A percentile compares a stretch with the other conserved stretches of the same genome.
Conservation (phyloP, 2,797 vertebrate genomes). For the Ataeniobius toweri region DNA sequence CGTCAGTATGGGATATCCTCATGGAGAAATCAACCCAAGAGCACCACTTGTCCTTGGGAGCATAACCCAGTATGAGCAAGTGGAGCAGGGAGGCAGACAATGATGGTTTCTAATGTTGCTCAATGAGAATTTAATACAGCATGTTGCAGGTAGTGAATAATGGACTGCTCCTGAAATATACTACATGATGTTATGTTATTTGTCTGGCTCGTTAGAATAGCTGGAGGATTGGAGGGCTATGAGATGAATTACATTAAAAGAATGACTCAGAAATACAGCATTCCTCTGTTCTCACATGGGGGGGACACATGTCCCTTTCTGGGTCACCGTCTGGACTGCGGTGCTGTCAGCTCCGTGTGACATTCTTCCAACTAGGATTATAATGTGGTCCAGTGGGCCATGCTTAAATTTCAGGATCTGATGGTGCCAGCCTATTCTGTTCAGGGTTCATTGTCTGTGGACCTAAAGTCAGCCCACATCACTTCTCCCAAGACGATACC, state of each 20-base stretch:
- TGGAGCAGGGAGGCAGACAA: constrained; percentile 28
- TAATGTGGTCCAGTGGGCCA: constrained; percentile 42
- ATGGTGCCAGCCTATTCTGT: constrained; percentile 58
- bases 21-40: constrained; percentile 58
- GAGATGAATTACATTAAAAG: constrained; percentile 52
- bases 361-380: constrained; percentile 50
- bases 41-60: constrained; percentile 65
- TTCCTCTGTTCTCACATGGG: constrained; percentile 18
- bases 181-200: constrained; percentile 40
- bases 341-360: constrained; percentile 37
- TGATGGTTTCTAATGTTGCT: constrained; percentile 25
- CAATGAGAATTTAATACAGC: constrained; percentile 52
- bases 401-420: constrained; percentile 41
- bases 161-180: constrained; percentile 42
- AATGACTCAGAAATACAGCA: constrained; percentile 24
- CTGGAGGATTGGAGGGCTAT: constrained; percentile 48
- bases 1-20: constrained; percentile 62
- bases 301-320: constrained; percentile 37
- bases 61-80: constrained; percentile 36
- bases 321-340: constrained; percentile 53
- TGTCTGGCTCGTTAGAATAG: constrained; percentile 34
- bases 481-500: constrained; percentile 63
- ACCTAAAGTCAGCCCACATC: constrained; percentile 61
- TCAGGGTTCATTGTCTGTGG: constrained; percentile 53
- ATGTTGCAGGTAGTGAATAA: constrained; percentile 50